Evolutionary conservation across 2,113 vertebrate genomes (phyloP).

Genomic region (Channa argus): DNA sequence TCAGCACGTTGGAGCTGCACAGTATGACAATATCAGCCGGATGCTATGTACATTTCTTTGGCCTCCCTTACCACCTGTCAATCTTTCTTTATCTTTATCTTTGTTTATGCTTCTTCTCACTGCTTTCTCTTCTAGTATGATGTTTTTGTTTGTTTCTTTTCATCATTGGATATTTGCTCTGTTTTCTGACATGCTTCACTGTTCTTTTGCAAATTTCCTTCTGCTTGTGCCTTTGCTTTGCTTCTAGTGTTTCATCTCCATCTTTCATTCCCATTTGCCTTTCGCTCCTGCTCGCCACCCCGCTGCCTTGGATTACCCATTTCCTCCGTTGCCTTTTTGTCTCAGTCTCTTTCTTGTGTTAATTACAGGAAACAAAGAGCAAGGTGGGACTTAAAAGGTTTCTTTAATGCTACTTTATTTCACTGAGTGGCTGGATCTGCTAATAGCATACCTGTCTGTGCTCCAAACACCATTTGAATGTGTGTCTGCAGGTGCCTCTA

Average conservation of each 20-base stretch:
- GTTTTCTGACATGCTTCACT: conserved; percentile 34
- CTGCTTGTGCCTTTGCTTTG: conserved; percentile 21
- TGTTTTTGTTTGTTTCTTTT: conserved; percentile 41
- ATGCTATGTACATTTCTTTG: conserved; percentile 48
- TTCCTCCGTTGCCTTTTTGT: conserved; percentile 28
- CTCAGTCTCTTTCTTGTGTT: conserved; percentile 44
- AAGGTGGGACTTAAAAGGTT: conserved; percentile 30
- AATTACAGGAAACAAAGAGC: conserved; percentile 48
- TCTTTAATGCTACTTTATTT: conserved; percentile 40
- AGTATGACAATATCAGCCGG: conserved; percentile 66
- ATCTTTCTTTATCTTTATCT: conserved; percentile 49
- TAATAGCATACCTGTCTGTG: conserved; percentile 16
- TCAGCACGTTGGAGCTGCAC: conserved; percentile 67
- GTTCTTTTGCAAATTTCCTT: conserved; percentile 46
- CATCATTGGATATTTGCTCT: conserved; percentile 1
- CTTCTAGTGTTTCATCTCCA: conserved; percentile 53
- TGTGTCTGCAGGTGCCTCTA: neutral
- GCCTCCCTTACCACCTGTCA: conserved; percentile 63
- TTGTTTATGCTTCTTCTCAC: conserved; percentile 26
- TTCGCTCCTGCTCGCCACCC: neutral
- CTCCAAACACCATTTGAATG: conserved; percentile 23
- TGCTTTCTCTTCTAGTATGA: conserved; percentile 18
- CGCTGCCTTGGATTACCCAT: conserved; percentile 4
- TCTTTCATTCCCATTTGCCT: conserved; percentile 38
- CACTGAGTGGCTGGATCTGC: conserved; percentile 1